Percentiles rank a stretch among this genome's conserved stretches.
Conservation (phyloP, 35 echinoderm and acorn worm genomes). For the Anneissia japonica region DNA sequence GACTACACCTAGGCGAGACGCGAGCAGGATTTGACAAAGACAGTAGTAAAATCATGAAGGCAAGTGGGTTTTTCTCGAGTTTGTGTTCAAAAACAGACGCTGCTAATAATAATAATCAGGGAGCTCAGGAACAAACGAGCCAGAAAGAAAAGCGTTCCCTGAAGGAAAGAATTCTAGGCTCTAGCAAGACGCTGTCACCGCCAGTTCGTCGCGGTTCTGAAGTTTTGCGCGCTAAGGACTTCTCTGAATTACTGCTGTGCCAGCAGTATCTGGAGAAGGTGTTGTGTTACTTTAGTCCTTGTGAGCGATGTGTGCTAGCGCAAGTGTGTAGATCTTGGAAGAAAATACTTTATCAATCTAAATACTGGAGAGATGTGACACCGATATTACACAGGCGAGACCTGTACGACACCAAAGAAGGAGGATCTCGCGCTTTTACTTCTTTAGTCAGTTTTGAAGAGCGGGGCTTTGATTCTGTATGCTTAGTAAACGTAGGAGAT, state of each 20-base stretch:
- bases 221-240: constrained; percentile 22
- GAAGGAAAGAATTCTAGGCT: not conserved
- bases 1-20: not conserved
- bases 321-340: constrained; percentile 90
- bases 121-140: not conserved
- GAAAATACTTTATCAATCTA: constrained; percentile 60
- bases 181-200: not conserved
- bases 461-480: constrained; percentile 81
- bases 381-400: constrained; percentile 90
- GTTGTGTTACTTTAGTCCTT: constrained; percentile 68
- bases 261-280: constrained; percentile 61
- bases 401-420: constrained; percentile 69
- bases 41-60: not conserved
- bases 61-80: not conserved
- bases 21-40: not conserved
- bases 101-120: not conserved
- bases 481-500: constrained; percentile 81
- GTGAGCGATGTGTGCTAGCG: constrained; percentile 70
- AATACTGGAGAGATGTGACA: constrained; percentile 72
- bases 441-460: constrained; percentile 80
- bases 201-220: not conserved
- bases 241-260: constrained; percentile 59
- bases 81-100: not conserved
- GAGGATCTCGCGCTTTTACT: constrained; percentile 72
- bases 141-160: not conserved